Evolutionary conservation across 1,140 invertebrate species (phyloP).

Genomic region (Drosophila gunungcola): DNA sequence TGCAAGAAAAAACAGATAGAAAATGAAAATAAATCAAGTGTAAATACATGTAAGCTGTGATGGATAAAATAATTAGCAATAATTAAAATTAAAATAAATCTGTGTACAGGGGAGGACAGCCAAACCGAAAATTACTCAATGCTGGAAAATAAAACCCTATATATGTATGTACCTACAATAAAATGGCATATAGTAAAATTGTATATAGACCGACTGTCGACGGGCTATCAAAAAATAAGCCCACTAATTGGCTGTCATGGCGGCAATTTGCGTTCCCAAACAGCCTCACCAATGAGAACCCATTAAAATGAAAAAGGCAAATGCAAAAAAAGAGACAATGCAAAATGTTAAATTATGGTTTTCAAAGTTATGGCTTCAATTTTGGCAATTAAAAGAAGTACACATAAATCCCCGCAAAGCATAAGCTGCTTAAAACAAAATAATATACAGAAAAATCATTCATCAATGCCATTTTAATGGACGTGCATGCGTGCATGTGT

Average conservation of each 20-base stretch:
- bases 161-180: slow-evolving; percentile 1
- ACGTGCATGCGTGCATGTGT: slow-evolving; percentile 34
- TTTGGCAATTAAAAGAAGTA: slow-evolving; percentile 31
- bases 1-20: slow-evolving; percentile 56
- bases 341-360: slow-evolving; percentile 31
- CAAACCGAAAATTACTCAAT: slow-evolving; percentile 40
- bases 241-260: slow-evolving; percentile 61
- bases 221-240: slow-evolving; percentile 35
- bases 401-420: slow-evolving; percentile 20
- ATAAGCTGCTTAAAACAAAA: slow-evolving; percentile 46
- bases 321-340: slow-evolving; percentile 24
- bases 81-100: slow-evolving; percentile 46
- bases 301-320: slow-evolving; percentile 49
- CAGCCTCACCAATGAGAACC: slow-evolving; percentile 20
- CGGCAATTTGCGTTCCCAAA: slow-evolving; percentile 45
- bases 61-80: slow-evolving; percentile 36
- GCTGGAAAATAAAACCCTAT: slow-evolving; percentile 22
- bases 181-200: slow-evolving; percentile 1
- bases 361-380: slow-evolving; percentile 38
- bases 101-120: not conserved
- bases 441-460: slow-evolving; percentile 38
- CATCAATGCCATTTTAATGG: slow-evolving; percentile 30
- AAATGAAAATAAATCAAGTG: slow-evolving; percentile 53
- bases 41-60: slow-evolving; percentile 40
- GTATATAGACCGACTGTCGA: slow-evolving; percentile 16